These are phyloP conservation scores for Sylvilagus floridanus DNA, from an alignment of 2,797 vertebrate genomes.

Conservation along the genomic window DNA sequence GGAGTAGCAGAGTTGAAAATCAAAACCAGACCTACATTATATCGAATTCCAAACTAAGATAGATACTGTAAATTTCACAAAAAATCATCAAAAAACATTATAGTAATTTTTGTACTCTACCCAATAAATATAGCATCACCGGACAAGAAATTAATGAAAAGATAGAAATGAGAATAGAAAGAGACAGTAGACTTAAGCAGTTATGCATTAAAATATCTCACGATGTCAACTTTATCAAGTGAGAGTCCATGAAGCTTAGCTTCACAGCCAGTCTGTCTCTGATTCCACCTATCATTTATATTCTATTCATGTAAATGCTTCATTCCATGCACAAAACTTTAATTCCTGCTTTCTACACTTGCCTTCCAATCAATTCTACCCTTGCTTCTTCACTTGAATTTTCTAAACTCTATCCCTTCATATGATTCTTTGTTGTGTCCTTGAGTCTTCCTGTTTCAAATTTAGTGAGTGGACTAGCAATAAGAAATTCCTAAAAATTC, in stretches of 20 bases:
- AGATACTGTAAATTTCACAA: background rate
- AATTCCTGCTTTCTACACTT: background rate
- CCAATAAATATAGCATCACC: background rate
- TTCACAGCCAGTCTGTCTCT: background rate
- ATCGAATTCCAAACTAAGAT: background rate
- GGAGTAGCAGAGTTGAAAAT: background rate
- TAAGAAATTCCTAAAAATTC: background rate
- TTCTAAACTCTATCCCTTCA: background rate
- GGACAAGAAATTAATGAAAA: background rate
- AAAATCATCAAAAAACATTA: background rate
- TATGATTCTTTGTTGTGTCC: background rate
- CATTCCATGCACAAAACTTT: background rate
- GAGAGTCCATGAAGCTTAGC: background rate
- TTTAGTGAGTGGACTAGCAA: background rate
- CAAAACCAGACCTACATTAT: background rate
- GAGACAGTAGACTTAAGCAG: background rate
- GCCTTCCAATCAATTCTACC: background rate
- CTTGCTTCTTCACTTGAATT: background rate
- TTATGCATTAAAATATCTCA: background rate
- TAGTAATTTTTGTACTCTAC: background rate
- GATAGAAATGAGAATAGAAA: background rate
- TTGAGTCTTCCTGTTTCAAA: background rate
- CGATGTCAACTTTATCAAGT: background rate
- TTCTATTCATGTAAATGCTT: background rate
- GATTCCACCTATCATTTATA: background rate